phyloP scores from a whole-genome alignment of 2,113 vertebrate species.

The Syrrhaptes paradoxus region DNA sequence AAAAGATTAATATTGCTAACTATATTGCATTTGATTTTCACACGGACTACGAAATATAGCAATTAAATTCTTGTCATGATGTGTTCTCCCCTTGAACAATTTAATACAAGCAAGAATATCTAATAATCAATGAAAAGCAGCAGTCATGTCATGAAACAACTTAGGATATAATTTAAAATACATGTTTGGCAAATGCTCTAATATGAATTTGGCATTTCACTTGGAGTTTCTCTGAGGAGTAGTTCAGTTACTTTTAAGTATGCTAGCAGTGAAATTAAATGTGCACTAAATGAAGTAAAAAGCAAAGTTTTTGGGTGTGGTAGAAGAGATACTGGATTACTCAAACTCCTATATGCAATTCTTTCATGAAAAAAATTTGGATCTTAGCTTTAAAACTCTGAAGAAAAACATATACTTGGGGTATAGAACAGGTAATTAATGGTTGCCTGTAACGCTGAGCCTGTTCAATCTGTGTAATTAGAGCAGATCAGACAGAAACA shows the following conservation, averaged over 20 bases:
- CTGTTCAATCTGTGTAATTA: constrained; percentile 69
- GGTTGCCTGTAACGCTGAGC: constrained; percentile 65
- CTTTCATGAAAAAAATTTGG: neutral
- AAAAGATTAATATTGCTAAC: neutral
- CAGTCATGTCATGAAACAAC: neutral
- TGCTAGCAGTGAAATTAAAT: neutral
- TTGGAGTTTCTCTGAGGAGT: neutral
- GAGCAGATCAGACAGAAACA: constrained; percentile 68
- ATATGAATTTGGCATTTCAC: neutral
- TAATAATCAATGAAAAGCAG: neutral
- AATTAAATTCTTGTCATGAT: neutral
- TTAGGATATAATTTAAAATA: neutral
- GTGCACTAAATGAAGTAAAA: neutral
- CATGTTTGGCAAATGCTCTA: neutral
- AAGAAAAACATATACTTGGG: constrained; percentile 40
- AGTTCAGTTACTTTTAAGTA: neutral
- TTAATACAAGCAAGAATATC: neutral
- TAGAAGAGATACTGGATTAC: neutral
- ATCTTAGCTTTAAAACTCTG: constrained; percentile 50
- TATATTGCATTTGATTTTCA: neutral
- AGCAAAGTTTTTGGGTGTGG: neutral
- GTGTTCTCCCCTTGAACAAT: neutral
- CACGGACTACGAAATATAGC: neutral
- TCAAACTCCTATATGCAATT: neutral
- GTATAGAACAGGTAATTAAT: constrained; percentile 71